phyloP scores from a whole-genome alignment of 2,113 vertebrate genomes.

The Phylloscopus trochiloides region DNA sequence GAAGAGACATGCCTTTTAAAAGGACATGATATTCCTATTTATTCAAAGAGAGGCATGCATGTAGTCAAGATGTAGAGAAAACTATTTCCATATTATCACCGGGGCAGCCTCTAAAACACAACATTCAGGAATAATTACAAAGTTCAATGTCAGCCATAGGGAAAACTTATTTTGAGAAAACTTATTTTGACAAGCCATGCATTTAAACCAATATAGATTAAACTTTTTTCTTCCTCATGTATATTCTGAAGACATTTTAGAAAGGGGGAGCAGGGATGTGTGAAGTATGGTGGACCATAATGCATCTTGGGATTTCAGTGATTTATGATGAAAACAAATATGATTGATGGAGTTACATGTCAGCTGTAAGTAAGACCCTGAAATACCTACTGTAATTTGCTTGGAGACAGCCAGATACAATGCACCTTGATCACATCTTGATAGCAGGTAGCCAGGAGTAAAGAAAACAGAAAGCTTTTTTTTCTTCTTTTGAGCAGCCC shows the following conservation, averaged over 20 bases:
- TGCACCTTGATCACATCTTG: conserved; percentile 48
- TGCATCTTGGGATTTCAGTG: not conserved
- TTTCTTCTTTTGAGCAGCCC: not conserved
- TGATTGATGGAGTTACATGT: conserved; percentile 40
- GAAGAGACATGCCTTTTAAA: fast-evolving
- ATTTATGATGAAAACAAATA: conserved; percentile 48
- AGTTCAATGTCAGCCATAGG: not conserved
- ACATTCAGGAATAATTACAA: conserved; percentile 21
- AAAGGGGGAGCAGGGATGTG: not conserved
- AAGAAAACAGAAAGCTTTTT: not conserved
- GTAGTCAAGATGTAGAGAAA: not conserved
- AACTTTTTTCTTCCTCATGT: not conserved
- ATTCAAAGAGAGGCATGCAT: not conserved
- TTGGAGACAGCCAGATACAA: conserved; percentile 27
- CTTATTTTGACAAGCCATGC: conserved; percentile 33
- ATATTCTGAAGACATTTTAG: conserved; percentile 16
- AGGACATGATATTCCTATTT: not conserved
- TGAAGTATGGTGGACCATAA: conserved; percentile 43
- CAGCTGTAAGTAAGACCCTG: conserved; percentile 10
- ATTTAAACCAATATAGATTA: conserved; percentile 31
- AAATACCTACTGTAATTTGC: conserved; percentile 20
- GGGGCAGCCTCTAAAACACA: not conserved
- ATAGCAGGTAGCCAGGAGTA: not conserved
- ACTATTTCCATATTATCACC: not conserved
- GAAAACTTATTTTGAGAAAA: conserved; percentile 42